A percentile compares a stretch with the other conserved stretches of the same genome.
phyloP scores from a whole-genome alignment of 2,797 vertebrate species.

The Sebastes cheni region DNA sequence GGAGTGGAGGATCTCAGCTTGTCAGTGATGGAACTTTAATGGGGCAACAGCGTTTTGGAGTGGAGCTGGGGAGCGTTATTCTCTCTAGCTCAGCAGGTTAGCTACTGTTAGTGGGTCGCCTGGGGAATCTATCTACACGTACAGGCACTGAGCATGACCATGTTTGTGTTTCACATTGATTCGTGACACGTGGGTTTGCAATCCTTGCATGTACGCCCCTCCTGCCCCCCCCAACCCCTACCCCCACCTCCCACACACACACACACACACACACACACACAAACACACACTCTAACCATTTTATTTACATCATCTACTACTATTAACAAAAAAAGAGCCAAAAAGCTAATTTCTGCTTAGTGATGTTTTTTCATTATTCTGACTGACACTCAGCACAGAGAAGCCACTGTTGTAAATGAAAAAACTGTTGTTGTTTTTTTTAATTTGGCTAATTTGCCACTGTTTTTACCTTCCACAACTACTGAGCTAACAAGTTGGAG shows the following conservation, averaged over 20 bases:
- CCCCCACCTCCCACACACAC: too few species aligned
- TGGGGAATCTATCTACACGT: slow-evolving; percentile 46
- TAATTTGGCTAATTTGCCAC: neutral
- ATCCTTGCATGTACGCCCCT: neutral
- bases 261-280: neutral
- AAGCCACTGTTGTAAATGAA: neutral
- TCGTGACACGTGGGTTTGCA: neutral
- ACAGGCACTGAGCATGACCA: slow-evolving; percentile 5
- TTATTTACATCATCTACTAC: neutral
- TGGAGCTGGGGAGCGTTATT: slow-evolving; percentile 28
- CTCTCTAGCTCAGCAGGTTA: slow-evolving; percentile 58
- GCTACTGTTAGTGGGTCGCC: slow-evolving; percentile 34
- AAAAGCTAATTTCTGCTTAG: neutral
- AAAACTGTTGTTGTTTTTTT: neutral
- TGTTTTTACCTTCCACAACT: neutral
- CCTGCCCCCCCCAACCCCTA: neutral
- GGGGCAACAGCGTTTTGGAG: slow-evolving; percentile 34
- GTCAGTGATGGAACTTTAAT: slow-evolving; percentile 53
- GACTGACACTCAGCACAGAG: too few species aligned
- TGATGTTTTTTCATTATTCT: too few species aligned
- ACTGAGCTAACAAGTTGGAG: neutral
- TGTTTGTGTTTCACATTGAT: slow-evolving; percentile 31
- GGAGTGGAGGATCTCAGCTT: slow-evolving; percentile 27
- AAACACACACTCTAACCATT: neutral
- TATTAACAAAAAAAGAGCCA: neutral